Percentiles rank a stretch among this genome's conserved stretches.
phyloP scores from a whole-genome alignment of 2,888 invertebrate species.

The Coecobrya sp. region DNA sequence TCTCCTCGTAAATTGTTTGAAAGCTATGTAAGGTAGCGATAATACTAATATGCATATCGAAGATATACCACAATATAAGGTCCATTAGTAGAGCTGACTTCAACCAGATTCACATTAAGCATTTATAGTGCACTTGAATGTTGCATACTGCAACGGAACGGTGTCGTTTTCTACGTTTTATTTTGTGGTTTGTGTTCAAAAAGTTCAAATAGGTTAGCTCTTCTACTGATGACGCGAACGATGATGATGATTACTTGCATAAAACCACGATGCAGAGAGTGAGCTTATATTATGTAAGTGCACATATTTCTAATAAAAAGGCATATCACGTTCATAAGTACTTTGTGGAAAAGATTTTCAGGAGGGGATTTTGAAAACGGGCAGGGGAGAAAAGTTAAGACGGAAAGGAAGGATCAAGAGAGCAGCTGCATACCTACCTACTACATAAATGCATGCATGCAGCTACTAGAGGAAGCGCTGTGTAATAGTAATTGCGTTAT shows the following conservation, averaged over 20 bases:
- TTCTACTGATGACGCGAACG: neutral
- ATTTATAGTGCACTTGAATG: neutral
- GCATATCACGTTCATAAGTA: constrained; percentile 56
- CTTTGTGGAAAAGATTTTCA: constrained; percentile 39
- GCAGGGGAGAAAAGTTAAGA: neutral
- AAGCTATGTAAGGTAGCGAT: neutral
- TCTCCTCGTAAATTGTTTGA: constrained; percentile 38
- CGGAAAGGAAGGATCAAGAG: constrained; percentile 1
- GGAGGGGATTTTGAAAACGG: neutral
- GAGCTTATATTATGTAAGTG: neutral
- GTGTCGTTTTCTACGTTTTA: neutral
- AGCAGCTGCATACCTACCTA: constrained; percentile 5
- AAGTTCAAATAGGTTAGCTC: neutral
- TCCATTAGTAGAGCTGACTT: neutral
- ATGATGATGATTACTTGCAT: neutral
- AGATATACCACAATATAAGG: too few relatives aligned
- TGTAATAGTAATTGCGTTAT: neutral
- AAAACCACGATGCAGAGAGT: neutral
- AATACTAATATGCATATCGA: neutral
- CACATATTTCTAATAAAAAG: neutral
- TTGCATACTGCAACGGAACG: neutral
- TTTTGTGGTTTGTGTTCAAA: neutral
- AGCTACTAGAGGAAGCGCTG: neutral
- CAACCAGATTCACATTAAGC: neutral
- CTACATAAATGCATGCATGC: constrained; percentile 29